Percentiles rank a stretch among this genome's conserved stretches.
phyloP scores from a whole-genome alignment of 2,113 vertebrate genomes.

The Vulpes lagopus region DNA sequence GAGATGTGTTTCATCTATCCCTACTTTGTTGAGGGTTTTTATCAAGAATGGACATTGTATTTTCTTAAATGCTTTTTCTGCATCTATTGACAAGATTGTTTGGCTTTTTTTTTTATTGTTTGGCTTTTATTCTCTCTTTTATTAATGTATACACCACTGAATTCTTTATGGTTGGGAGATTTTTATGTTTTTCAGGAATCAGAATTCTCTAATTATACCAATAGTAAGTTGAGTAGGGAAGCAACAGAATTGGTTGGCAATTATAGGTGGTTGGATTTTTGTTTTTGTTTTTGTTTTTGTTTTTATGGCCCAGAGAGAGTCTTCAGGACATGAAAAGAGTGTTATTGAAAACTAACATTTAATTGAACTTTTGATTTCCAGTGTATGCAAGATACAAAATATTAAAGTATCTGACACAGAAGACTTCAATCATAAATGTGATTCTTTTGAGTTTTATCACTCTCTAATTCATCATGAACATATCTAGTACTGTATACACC shows the following conservation, averaged over 20 bases:
- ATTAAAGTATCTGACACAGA: neutral
- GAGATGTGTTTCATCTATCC: neutral
- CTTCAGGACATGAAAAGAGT: conserved; percentile 3
- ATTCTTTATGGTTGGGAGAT: neutral
- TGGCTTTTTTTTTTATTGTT: neutral
- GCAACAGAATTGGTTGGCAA: neutral
- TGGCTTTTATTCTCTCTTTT: neutral
- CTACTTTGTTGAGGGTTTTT: neutral
- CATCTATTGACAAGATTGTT: neutral
- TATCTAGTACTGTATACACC: neutral
- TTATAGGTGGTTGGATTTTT: neutral
- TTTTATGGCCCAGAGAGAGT: neutral
- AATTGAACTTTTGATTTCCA: neutral
- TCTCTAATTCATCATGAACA: neutral
- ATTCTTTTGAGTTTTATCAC: neutral
- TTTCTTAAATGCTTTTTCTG: neutral
- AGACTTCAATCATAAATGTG: neutral
- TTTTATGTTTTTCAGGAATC: neutral
- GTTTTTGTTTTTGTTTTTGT: neutral
- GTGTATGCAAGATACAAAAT: neutral
- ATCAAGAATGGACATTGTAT: neutral
- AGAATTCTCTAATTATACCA: conserved; percentile 17
- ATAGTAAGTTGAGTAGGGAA: conserved; percentile 5
- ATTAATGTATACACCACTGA: neutral
- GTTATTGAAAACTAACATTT: neutral